Base-by-base conservation (phyloP, 2,797 vertebrate species). In the Apogon hyalosoma region DNA sequence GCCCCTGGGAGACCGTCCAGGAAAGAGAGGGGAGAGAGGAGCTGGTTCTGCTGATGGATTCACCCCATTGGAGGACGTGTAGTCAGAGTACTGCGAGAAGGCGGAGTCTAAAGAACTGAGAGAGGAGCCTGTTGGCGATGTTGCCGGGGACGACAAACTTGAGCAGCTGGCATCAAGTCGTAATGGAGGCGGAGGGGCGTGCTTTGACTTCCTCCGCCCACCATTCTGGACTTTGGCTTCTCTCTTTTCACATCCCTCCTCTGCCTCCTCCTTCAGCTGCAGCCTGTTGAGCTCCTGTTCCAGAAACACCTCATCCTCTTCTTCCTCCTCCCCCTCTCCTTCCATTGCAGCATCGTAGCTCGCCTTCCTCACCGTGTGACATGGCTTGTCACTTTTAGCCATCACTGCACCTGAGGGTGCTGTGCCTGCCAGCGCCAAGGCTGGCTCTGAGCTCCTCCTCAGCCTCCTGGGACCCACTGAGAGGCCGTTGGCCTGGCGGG, bases 31-130 rank as follows among this genome's bases (percentile, higher is more conserved):
- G 13, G 92, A 79, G 11, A 81, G 57, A 9, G 79, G 57, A 54
- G 65, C 51, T 10, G 71, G 42, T 2, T 82, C 86, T 0, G 43
- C 53, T 41, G 42, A 58, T 7, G 53, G 61, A 56, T 88, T 88
- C 3, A 78, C 86, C 48, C 94, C 94, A 0, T 87, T 92, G 49
- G 93, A 87, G 21, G 21, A 24, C 4, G 88, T 87, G n/a, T 95
- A 94, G 79, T 98, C 96, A 2, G 96, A 97, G 88, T 96, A 96
- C 83, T 97, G 96, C 9, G 95, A 97, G 80, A 97, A 98, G 88
- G 95, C 94, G 21, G 96, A 97, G 90, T 98, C 96, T 74, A 97
- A 83, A 15, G 96, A 98, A 84, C 96, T 97, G 80, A 97, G 92
- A 0, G 96, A 97, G 0, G 96, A 97, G 69, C 95, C 93, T 0